Conservation (phyloP, 2,113 vertebrate species). For the Tichodroma muraria region DNA sequence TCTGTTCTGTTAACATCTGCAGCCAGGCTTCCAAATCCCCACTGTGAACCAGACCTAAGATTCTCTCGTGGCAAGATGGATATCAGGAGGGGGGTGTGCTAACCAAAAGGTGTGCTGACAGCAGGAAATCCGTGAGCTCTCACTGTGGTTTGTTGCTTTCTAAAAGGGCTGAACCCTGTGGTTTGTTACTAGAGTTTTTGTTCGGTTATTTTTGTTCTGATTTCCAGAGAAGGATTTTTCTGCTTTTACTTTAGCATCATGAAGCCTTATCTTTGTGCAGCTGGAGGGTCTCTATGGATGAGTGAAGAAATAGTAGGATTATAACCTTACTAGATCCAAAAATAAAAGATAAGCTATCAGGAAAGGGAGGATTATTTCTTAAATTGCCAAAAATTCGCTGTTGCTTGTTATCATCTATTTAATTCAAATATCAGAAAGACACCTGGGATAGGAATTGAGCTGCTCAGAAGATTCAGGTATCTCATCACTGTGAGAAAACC, state of each 20-base stretch:
- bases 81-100: background rate
- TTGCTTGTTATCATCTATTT: background rate
- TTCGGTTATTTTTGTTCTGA: background rate
- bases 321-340: background rate
- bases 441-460: background rate
- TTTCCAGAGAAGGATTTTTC: background rate
- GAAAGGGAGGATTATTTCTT: background rate
- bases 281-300: background rate
- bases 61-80: background rate
- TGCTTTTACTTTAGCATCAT: background rate
- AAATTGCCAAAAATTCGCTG: background rate
- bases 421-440: background rate
- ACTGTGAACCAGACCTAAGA: background rate
- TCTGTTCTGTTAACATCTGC: slow-evolving; percentile 1
- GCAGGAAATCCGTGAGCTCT: background rate
- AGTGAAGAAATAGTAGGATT: background rate
- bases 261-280: background rate
- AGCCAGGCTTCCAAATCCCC: background rate
- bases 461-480: background rate
- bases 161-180: background rate
- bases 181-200: background rate
- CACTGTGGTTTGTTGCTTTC: background rate
- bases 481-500: background rate
- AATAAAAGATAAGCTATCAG: background rate
- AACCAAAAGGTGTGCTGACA: background rate